These are phyloP conservation scores for Sapajus apella DNA, from an alignment of 2,113 vertebrate genomes.

Conservation along the genomic window DNA sequence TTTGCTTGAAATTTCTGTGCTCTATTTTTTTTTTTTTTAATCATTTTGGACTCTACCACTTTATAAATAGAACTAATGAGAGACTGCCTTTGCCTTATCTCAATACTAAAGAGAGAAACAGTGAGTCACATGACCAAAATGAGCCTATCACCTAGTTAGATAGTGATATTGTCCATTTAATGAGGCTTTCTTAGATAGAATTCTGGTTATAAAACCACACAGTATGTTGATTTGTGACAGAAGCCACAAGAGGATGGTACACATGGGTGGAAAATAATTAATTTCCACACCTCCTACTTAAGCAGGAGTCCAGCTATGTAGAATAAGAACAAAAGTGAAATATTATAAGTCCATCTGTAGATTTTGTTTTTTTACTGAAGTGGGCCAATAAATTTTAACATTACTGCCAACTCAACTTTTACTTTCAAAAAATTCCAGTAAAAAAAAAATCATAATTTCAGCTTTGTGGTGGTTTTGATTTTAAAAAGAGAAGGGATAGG, in stretches of 20 bases:
- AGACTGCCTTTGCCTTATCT: neutral
- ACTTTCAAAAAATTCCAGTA: slow-evolving; percentile 58
- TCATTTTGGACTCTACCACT: neutral
- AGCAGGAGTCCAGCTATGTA: slow-evolving; percentile 75
- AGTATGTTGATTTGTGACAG: slow-evolving; percentile 60
- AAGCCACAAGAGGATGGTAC: slow-evolving; percentile 59
- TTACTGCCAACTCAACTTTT: slow-evolving; percentile 76
- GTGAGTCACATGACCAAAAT: neutral
- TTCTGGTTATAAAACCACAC: slow-evolving; percentile 57
- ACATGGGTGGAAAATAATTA: slow-evolving; percentile 77
- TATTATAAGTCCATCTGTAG: slow-evolving; percentile 78
- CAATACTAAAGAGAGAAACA: neutral
- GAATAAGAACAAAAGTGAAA: slow-evolving; percentile 74
- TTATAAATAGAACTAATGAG: neutral
- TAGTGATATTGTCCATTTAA: neutral
- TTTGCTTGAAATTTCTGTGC: neutral
- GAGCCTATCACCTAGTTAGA: neutral
- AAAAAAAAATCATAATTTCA: slow-evolving; percentile 50
- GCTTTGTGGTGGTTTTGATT: slow-evolving; percentile 2
- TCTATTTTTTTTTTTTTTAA: neutral
- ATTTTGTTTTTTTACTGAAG: slow-evolving; percentile 66
- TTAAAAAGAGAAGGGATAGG: neutral
- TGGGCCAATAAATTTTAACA: slow-evolving; percentile 77
- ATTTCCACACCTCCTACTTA: slow-evolving; percentile 81
- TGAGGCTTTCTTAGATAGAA: neutral